These are phyloP conservation scores for Chanos chanos DNA, from an alignment of 2,797 vertebrate species.

Conservation along the genomic window DNA sequence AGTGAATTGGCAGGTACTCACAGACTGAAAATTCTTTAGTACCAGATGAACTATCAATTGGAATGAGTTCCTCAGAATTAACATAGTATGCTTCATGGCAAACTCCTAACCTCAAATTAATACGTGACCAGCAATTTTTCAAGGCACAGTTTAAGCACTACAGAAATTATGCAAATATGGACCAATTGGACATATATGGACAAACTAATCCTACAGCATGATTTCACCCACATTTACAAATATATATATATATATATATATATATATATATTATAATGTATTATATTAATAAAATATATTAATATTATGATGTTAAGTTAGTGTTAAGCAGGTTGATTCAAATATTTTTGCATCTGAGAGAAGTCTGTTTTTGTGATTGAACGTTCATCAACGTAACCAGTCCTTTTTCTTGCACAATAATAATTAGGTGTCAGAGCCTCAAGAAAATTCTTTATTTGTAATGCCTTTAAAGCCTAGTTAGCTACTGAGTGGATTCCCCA, in stretches of 20 bases:
- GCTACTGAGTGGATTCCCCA: no score
- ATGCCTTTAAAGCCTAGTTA: no score
- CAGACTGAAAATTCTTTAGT: no score
- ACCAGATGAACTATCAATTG: neutral
- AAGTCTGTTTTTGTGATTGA: no score
- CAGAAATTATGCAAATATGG: neutral
- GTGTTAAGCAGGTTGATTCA: neutral
- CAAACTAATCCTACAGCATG: no score
- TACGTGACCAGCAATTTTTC: slow-evolving; percentile 1
- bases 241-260: neutral
- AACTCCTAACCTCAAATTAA: slow-evolving; percentile 23
- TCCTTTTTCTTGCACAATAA: neutral
- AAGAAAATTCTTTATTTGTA: neutral
- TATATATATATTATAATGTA: neutral
- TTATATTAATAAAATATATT: neutral
- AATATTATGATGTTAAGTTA: neutral
- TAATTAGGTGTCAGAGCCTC: neutral
- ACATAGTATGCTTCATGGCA: slow-evolving; percentile 41
- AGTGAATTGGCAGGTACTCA: neutral
- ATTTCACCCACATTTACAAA: neutral
- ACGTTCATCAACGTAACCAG: no score
- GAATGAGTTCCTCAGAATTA: slow-evolving; percentile 61
- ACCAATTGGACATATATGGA: no score
- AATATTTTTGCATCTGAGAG: no score
- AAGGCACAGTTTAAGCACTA: slow-evolving; percentile 28